Conservation (phyloP, 1,140 invertebrate species). For the Coelopa frigida region DNA sequence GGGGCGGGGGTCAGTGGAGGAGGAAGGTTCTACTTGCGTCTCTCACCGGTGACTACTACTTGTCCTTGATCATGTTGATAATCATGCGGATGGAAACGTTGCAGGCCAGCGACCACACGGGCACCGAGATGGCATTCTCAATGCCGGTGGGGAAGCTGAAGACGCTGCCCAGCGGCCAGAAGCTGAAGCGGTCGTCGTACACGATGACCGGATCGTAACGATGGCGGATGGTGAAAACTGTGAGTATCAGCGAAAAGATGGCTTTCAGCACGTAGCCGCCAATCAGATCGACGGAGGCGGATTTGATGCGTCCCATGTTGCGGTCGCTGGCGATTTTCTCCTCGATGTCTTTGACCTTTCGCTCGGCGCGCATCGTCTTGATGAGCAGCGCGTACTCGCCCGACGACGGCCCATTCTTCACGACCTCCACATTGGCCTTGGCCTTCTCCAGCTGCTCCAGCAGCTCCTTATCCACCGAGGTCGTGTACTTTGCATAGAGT, state of each 20-base stretch:
- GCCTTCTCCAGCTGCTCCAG: conserved; percentile 20
- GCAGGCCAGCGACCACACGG: conserved; percentile 34
- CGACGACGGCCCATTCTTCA: conserved; percentile 16
- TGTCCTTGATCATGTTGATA: conserved; percentile 1
- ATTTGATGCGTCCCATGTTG: conserved; percentile 19
- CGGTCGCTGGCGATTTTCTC: conserved; percentile 18
- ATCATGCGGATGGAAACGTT: conserved; percentile 22
- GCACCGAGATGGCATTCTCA: conserved; percentile 34
- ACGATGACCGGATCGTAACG: conserved; percentile 29
- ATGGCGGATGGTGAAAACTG: conserved; percentile 27
- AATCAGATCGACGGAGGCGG: conserved; percentile 24
- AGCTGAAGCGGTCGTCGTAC: conserved; percentile 26
- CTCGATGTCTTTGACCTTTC: conserved; percentile 22
- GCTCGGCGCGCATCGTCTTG: conserved; percentile 36
- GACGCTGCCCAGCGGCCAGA: conserved; percentile 27
- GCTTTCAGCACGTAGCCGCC: conserved; percentile 26
- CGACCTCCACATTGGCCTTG: conserved; percentile 21
- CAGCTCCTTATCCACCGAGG: too few species aligned
- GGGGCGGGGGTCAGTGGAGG: neutral
- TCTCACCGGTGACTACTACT: conserved; percentile 1
- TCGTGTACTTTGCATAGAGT: too few species aligned
- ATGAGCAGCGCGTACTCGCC: conserved; percentile 31
- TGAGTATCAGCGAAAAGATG: conserved; percentile 22
- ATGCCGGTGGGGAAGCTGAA: conserved; percentile 38
- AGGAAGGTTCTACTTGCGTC: neutral